These are phyloP conservation scores for Brenthis ino DNA, from an alignment of 2,888 invertebrate species.

Conservation along the genomic window DNA sequence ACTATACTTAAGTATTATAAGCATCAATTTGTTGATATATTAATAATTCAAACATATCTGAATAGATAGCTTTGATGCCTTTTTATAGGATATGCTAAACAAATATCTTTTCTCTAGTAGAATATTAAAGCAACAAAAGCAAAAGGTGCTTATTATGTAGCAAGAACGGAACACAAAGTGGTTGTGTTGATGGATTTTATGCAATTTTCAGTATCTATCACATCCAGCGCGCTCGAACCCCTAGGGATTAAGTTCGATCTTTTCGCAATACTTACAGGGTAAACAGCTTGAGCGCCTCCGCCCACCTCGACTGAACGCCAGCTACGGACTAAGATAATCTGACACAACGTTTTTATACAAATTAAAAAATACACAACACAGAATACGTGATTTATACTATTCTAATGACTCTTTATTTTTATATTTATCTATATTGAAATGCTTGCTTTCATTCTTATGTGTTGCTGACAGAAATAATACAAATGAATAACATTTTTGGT, in stretches of 20 bases:
- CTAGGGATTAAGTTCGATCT: conserved; percentile 79
- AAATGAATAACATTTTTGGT: too few species aligned
- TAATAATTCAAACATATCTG: neutral
- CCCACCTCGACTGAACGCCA: conserved; percentile 42
- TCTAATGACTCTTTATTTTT: conserved; percentile 15
- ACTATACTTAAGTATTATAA: too few species aligned
- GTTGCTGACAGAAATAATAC: neutral
- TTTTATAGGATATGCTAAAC: conserved; percentile 2
- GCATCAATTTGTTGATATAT: neutral
- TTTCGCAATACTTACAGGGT: conserved; percentile 77
- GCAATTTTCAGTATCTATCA: conserved; percentile 82
- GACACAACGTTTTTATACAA: conserved; percentile 15
- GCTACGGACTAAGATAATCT: conserved; percentile 42
- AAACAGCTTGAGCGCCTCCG: conserved; percentile 62
- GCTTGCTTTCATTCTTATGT: neutral
- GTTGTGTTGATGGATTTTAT: conserved; percentile 80
- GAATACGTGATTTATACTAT: neutral
- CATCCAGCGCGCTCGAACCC: conserved; percentile 70
- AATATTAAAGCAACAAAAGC: conserved; percentile 32
- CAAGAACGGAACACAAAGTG: conserved; percentile 58
- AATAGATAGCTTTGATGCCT: neutral
- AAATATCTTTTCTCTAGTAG: conserved; percentile 1
- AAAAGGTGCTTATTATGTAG: conserved; percentile 40
- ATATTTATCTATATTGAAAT: conserved; percentile 2
- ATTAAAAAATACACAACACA: conserved; percentile 14